A percentile compares a stretch with the other conserved stretches of the same genome.
These are phyloP conservation scores for Campoletis sonorensis DNA, from an alignment of 1,140 invertebrate species.

Conservation along the genomic window DNA sequence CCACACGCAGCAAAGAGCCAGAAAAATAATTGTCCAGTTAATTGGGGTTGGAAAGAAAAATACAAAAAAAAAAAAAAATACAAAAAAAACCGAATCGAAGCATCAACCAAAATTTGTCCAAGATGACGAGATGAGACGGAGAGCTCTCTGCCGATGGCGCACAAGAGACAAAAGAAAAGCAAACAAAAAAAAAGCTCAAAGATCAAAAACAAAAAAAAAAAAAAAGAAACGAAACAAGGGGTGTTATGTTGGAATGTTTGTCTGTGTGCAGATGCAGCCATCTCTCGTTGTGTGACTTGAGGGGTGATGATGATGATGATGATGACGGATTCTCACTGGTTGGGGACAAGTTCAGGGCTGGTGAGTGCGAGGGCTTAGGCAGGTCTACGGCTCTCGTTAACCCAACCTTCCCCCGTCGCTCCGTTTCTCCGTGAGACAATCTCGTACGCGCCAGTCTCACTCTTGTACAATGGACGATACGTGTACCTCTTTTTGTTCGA, in stretches of 20 bases:
- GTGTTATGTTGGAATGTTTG: slow-evolving; percentile 78
- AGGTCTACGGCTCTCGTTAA: slow-evolving; percentile 69
- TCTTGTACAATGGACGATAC: slow-evolving; percentile 33
- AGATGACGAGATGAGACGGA: slow-evolving; percentile 17
- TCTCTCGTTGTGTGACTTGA: slow-evolving; percentile 75
- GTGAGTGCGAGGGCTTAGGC: slow-evolving; percentile 70
- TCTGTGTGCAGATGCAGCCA: slow-evolving; percentile 78
- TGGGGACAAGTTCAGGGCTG: slow-evolving; percentile 63
- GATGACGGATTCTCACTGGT: slow-evolving; percentile 58
- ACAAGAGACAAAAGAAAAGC: slow-evolving; percentile 25
- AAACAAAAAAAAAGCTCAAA: slow-evolving; percentile 53
- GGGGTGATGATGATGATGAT: slow-evolving; percentile 58
- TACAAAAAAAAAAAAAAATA: background rate
- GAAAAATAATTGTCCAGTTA: too few relatives aligned
- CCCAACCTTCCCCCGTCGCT: slow-evolving; percentile 35
- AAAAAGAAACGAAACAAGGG: slow-evolving; percentile 62
- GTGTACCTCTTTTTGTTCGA: slow-evolving; percentile 68
- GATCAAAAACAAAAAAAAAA: slow-evolving; percentile 57
- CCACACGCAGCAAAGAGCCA: slow-evolving; percentile 44
- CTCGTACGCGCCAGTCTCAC: slow-evolving; percentile 40
- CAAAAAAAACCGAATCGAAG: slow-evolving; percentile 11
- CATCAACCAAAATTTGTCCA: background rate
- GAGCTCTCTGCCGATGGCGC: background rate
- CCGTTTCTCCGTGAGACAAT: slow-evolving; percentile 15
- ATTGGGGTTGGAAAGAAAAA: slow-evolving; percentile 3